Conservation (phyloP, 2,888 invertebrate genomes). For the Prenolepis imparis region DNA sequence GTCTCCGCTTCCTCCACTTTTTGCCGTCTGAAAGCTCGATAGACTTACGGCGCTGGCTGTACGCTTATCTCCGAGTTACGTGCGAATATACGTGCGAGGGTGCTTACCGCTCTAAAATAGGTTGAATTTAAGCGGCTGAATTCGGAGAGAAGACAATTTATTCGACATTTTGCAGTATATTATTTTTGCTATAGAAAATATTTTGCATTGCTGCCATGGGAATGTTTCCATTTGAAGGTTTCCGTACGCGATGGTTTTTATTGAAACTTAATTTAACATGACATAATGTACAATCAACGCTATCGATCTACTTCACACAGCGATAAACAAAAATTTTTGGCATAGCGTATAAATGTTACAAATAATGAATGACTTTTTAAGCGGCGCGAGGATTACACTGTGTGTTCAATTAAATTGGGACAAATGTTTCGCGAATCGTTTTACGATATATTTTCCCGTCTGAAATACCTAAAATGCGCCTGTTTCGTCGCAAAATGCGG, state of each 20-base stretch:
- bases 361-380: neutral
- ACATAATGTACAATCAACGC: neutral
- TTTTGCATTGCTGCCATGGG: neutral
- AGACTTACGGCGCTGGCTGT: conserved; percentile 46
- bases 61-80: conserved; percentile 50
- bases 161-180: neutral
- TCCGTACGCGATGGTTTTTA: neutral
- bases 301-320: neutral
- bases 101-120: conserved; percentile 42
- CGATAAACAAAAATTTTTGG: neutral
- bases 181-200: neutral
- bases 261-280: neutral
- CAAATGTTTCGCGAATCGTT: neutral
- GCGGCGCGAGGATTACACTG: neutral
- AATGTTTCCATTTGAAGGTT: neutral
- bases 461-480: neutral
- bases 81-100: conserved; percentile 40
- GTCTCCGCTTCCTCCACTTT: conserved; percentile 54
- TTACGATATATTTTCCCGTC: neutral
- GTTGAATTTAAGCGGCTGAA: conserved; percentile 31
- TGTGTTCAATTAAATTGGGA: neutral
- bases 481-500: neutral
- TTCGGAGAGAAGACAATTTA: conserved; percentile 21
- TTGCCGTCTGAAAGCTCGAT: conserved; percentile 55
- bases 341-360: neutral